These are phyloP conservation scores for Galerucella nymphaeae DNA, from an alignment of 2,888 invertebrate species.

Conservation along the genomic window DNA sequence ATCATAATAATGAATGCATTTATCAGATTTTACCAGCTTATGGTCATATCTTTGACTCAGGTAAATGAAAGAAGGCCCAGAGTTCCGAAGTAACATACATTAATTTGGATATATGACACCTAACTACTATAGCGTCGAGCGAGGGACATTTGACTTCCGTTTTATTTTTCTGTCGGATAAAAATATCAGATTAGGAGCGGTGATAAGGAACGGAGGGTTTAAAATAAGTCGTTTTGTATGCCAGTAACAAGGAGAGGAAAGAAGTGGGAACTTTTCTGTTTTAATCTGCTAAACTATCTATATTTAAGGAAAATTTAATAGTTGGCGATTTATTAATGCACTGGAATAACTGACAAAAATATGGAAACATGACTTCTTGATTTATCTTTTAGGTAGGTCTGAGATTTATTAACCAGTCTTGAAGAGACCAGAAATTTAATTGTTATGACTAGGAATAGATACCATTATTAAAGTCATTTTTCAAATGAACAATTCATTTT, in stretches of 20 bases:
- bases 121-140: conserved; percentile 32
- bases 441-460: no score
- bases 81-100: conserved; percentile 5
- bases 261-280: neutral
- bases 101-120: neutral
- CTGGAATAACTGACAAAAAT: no score
- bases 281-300: conserved; percentile 2
- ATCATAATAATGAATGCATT: no score
- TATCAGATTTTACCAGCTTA: neutral
- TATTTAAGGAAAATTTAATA: conserved; percentile 6
- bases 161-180: conserved; percentile 17
- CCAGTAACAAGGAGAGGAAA: neutral
- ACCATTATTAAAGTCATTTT: no score
- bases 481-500: no score
- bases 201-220: conserved; percentile 24
- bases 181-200: conserved; percentile 29
- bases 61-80: conserved; percentile 20
- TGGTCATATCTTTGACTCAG: neutral
- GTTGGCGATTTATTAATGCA: neutral
- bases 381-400: no score
- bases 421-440: no score
- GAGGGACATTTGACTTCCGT: conserved; percentile 41
- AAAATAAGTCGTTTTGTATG: conserved; percentile 8
- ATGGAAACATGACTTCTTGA: no score
- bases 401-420: no score